These are phyloP conservation scores for Nyctereutes procyonoides DNA, from an alignment of 2,113 vertebrate species.

Conservation along the genomic window DNA sequence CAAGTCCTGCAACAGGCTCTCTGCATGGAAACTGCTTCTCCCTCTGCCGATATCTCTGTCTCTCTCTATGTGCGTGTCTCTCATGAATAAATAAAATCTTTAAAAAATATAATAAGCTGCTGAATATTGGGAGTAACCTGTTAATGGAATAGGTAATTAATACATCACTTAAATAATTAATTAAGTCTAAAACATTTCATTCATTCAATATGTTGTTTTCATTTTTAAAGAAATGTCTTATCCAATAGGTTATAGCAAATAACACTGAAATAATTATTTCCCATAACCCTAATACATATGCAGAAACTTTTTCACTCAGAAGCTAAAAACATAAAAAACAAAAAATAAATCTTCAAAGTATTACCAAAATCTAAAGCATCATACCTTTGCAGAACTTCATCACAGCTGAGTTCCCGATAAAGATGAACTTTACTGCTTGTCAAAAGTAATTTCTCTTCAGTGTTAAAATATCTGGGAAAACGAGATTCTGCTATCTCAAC, in stretches of 20 bases:
- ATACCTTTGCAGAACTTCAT: conserved; percentile 89
- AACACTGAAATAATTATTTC: conserved; percentile 19
- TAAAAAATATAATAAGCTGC: too few relatives aligned
- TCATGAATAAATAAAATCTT: too few relatives aligned
- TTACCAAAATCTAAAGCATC: conserved; percentile 11
- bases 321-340: conserved; percentile 34
- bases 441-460: conserved; percentile 86
- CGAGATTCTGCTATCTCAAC: conserved; percentile 90
- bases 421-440: conserved; percentile 88
- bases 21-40: too few relatives aligned
- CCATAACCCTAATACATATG: conserved; percentile 17
- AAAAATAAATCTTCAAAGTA: conserved; percentile 10
- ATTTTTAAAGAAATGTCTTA: conserved; percentile 51
- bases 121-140: neutral
- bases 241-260: neutral
- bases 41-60: too few relatives aligned
- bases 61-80: too few relatives aligned
- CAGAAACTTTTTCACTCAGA: conserved; percentile 17
- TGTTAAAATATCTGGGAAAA: conserved; percentile 88
- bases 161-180: neutral
- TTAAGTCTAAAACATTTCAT: conserved; percentile 33
- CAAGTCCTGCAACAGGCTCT: too few relatives aligned
- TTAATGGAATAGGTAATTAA: conserved; percentile 27
- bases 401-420: conserved; percentile 91
- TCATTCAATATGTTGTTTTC: conserved; percentile 47